Evolutionary conservation across 2,888 invertebrate species (phyloP).

Genomic region (Callinectes sapidus): DNA sequence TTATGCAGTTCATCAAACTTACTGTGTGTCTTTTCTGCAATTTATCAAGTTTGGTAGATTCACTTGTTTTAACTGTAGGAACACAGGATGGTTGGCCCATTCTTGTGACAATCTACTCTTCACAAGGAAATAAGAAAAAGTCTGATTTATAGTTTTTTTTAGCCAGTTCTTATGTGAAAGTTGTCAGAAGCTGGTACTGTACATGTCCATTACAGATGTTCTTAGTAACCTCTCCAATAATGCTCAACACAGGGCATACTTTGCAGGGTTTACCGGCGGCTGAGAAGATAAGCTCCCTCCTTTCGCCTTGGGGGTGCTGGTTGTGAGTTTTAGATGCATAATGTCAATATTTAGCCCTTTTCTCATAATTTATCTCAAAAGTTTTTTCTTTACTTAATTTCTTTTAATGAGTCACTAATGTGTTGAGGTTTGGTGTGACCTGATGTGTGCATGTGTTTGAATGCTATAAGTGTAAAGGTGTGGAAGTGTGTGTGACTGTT

Average conservation of each 20-base stretch:
- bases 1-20: conserved; percentile 64
- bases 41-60: conserved; percentile 67
- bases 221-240: conserved; percentile 66
- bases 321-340: conserved; percentile 72
- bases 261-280: conserved; percentile 68
- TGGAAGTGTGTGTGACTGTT: conserved; percentile 42
- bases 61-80: conserved; percentile 61
- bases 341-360: conserved; percentile 68
- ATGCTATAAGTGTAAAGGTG: conserved; percentile 18
- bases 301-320: conserved; percentile 68
- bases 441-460: conserved; percentile 51
- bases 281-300: conserved; percentile 67
- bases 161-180: conserved; percentile 54
- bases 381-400: conserved; percentile 23
- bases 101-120: conserved; percentile 59
- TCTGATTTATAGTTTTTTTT: conserved; percentile 47
- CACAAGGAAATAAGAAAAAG: conserved; percentile 58
- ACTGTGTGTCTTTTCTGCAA: conserved; percentile 62
- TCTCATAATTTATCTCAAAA: conserved; percentile 47
- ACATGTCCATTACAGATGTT: conserved; percentile 62
- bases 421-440: conserved; percentile 67
- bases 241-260: conserved; percentile 71
- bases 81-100: conserved; percentile 64
- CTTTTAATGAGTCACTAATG: conserved; percentile 62
- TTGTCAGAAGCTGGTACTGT: conserved; percentile 65